These are phyloP conservation scores for Sebastes miniatus DNA, from an alignment of 2,797 vertebrate species.

Conservation along the genomic window DNA sequence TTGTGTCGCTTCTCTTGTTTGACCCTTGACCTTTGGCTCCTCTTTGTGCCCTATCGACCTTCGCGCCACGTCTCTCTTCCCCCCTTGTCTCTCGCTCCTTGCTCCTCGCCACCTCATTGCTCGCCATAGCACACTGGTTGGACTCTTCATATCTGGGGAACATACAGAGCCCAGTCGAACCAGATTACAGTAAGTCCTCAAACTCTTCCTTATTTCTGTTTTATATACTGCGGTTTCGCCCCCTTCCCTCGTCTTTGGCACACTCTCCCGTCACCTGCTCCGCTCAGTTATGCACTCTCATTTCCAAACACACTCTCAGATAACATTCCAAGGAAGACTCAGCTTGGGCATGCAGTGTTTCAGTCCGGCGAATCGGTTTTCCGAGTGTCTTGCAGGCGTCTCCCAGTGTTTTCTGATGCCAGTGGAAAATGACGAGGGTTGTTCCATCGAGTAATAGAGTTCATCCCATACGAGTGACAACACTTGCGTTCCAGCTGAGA, in stretches of 20 bases:
- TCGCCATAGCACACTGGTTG: constrained; percentile 58
- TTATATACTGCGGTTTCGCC: constrained; percentile 8
- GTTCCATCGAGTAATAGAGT: constrained; percentile 55
- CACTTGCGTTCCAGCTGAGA: constrained; percentile 30
- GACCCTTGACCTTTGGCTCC: constrained; percentile 49
- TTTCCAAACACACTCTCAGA: constrained; percentile 61
- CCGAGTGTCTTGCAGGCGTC: constrained; percentile 44
- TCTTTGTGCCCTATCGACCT: constrained; percentile 32
- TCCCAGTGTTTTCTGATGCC: constrained; percentile 38
- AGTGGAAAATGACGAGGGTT: constrained; percentile 66
- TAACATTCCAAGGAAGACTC: constrained; percentile 64
- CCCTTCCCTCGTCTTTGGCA: constrained; percentile 45
- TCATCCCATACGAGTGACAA: constrained; percentile 18
- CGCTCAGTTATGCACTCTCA: constrained; percentile 47
- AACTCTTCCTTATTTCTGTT: constrained; percentile 12
- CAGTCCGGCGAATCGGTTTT: constrained; percentile 47
- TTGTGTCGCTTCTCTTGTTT: constrained; percentile 58
- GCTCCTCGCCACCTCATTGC: constrained; percentile 21
- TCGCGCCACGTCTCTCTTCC: constrained; percentile 17
- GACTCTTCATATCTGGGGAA: constrained; percentile 63
- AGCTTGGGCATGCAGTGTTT: constrained; percentile 45
- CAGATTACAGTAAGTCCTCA: constrained; percentile 65
- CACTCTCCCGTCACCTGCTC: constrained; percentile 65
- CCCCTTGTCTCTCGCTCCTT: constrained; percentile 26
- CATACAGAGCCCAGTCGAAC: constrained; percentile 68